A percentile compares a stretch with the other conserved stretches of the same genome.
Evolutionary conservation across 2,797 vertebrate species (phyloP).

Genomic region (Ctenopoma kingsleyae): DNA sequence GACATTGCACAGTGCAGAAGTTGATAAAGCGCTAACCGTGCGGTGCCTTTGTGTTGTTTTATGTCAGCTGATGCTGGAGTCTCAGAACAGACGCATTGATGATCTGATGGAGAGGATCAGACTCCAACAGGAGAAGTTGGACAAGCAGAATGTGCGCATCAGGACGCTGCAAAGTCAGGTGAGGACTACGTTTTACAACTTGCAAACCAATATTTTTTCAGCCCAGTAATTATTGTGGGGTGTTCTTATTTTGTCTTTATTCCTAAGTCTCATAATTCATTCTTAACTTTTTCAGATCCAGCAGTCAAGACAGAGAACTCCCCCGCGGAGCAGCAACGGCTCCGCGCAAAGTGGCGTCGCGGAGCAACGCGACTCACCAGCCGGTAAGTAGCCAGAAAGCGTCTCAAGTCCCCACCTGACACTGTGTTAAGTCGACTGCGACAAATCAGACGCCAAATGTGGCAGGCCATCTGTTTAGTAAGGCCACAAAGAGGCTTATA

Average conservation of each 20-base stretch:
- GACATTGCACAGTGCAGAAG: not conserved
- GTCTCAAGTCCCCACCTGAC: slow-evolving; percentile 47
- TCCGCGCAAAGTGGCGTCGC: slow-evolving; percentile 31
- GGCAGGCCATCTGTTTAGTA: slow-evolving; percentile 69
- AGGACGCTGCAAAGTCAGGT: slow-evolving; percentile 93
- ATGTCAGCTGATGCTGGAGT: slow-evolving; percentile 87
- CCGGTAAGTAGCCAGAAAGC: slow-evolving; percentile 72
- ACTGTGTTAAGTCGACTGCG: slow-evolving; percentile 53
- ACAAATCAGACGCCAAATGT: slow-evolving; percentile 61
- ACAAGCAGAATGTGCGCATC: slow-evolving; percentile 94
- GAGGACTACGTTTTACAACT: slow-evolving; percentile 1
- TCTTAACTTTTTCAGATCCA: slow-evolving; percentile 69
- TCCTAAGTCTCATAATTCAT: not conserved
- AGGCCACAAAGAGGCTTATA: slow-evolving; percentile 67
- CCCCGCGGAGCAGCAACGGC: slow-evolving; percentile 43
- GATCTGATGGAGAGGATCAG: slow-evolving; percentile 91
- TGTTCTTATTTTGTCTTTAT: fast-evolving
- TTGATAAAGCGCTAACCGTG: not conserved
- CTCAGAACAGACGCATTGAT: slow-evolving; percentile 90
- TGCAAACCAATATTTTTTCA: too few relatives aligned
- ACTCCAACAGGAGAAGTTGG: slow-evolving; percentile 93
- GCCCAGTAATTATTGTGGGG: fast-evolving
- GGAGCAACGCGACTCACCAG: slow-evolving; percentile 82
- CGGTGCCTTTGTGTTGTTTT: slow-evolving; percentile 5
- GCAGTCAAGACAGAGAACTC: slow-evolving; percentile 65